Percentiles rank a stretch among this genome's conserved stretches.
phyloP scores from a whole-genome alignment of 2,113 vertebrate genomes.

The Tautogolabrus adspersus region DNA sequence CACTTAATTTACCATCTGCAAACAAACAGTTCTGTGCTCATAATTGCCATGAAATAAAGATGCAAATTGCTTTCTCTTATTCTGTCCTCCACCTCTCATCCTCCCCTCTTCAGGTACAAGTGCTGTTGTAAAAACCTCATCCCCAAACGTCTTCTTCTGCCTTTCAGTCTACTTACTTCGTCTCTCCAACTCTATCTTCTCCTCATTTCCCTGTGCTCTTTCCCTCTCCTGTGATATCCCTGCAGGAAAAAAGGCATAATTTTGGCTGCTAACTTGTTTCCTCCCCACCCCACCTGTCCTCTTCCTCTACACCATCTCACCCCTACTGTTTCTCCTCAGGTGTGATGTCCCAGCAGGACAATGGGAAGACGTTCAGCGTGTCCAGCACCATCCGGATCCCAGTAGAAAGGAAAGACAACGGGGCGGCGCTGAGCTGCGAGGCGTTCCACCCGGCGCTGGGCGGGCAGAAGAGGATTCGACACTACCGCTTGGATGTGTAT shows the following conservation, averaged over 20 bases:
- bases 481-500: slow-evolving; percentile 92
- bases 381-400: slow-evolving; percentile 87
- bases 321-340: slow-evolving; percentile 76
- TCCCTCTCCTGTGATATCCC: slow-evolving; percentile 42
- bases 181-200: slow-evolving; percentile 20
- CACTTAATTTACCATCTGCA: slow-evolving; percentile 60
- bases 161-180: slow-evolving; percentile 19
- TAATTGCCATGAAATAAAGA: slow-evolving; percentile 76
- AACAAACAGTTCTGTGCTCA: slow-evolving; percentile 68
- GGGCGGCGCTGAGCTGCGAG: slow-evolving; percentile 89
- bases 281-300: not conserved
- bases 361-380: slow-evolving; percentile 88
- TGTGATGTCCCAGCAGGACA: slow-evolving; percentile 88
- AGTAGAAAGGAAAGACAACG: slow-evolving; percentile 90
- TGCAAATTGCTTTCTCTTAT: slow-evolving; percentile 65
- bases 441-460: slow-evolving; percentile 86
- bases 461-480: slow-evolving; percentile 87
- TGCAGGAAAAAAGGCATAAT: slow-evolving; percentile 31
- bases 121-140: slow-evolving; percentile 45
- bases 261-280: slow-evolving; percentile 37
- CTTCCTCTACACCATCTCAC: slow-evolving; percentile 15
- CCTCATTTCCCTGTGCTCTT: slow-evolving; percentile 2
- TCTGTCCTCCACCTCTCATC: slow-evolving; percentile 21
- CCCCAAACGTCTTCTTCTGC: slow-evolving; percentile 45
- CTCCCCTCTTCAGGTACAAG: slow-evolving; percentile 49